Conservation (phyloP, 2,888 invertebrate species). For the Gari tellinella region DNA sequence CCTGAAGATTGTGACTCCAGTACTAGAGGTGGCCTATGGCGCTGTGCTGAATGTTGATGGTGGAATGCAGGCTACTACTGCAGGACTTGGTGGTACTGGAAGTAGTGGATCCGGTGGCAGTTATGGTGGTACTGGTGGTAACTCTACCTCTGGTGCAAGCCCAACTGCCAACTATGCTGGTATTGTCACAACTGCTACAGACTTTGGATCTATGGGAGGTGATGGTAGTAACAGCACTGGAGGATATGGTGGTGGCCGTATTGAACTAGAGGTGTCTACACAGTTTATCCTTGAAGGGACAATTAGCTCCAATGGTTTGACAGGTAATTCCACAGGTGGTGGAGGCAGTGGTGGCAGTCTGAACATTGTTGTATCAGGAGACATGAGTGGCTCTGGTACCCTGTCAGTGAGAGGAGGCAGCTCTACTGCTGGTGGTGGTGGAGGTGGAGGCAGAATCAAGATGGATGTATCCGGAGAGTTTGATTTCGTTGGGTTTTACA, state of each 20-base stretch:
- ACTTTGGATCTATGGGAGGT: conserved; percentile 65
- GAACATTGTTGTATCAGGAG: conserved; percentile 30
- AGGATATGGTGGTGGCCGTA: conserved; percentile 62
- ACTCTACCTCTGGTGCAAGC: conserved; percentile 24
- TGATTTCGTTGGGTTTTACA: conserved; percentile 63
- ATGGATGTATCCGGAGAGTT: conserved; percentile 50
- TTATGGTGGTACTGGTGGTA: conserved; percentile 74
- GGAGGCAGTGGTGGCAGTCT: conserved; percentile 71
- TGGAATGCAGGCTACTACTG: conserved; percentile 46
- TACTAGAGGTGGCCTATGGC: conserved; percentile 62
- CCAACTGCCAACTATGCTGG: conserved; percentile 49
- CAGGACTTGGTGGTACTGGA: conserved; percentile 53
- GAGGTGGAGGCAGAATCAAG: conserved; percentile 71
- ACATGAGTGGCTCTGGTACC: conserved; percentile 60
- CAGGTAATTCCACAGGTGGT: conserved; percentile 55
- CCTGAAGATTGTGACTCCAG: conserved; percentile 54
- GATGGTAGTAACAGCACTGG: conserved; percentile 48
- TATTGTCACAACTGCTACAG: conserved; percentile 33
- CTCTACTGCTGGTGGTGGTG: conserved; percentile 61
- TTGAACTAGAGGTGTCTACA: conserved; percentile 37
- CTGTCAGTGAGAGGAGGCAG: conserved; percentile 63
- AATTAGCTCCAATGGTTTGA: conserved; percentile 63
- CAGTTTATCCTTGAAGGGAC: conserved; percentile 62
- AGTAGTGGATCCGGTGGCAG: conserved; percentile 65
- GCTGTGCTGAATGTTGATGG: conserved; percentile 59